Conservation (phyloP, 1,140 invertebrate genomes). For the Pemphigus obesinymphae region DNA sequence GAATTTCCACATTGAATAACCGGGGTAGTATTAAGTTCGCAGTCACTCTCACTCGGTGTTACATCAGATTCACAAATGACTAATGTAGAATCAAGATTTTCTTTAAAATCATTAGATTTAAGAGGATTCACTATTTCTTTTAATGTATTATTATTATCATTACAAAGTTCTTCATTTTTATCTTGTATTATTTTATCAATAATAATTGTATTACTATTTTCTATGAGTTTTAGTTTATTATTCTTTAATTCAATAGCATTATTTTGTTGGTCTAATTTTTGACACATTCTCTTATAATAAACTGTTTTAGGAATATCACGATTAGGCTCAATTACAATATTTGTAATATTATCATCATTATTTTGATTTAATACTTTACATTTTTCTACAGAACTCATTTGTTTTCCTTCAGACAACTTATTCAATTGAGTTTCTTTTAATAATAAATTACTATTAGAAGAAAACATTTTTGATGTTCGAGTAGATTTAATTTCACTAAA, state of each 20-base stretch:
- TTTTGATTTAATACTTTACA: background rate
- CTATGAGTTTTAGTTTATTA: background rate
- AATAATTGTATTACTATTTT: background rate
- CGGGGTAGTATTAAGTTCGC: background rate
- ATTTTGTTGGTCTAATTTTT: constrained; percentile 21
- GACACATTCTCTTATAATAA: constrained; percentile 6
- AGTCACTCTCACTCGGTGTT: background rate
- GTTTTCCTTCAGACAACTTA: background rate
- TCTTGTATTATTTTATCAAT: background rate
- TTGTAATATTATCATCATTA: background rate
- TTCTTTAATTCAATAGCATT: background rate
- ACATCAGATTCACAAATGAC: constrained; percentile 17
- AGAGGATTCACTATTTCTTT: background rate
- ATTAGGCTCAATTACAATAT: background rate
- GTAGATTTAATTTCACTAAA: background rate
- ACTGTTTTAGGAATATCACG: constrained; percentile 15
- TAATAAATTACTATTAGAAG: background rate
- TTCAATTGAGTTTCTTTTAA: background rate
- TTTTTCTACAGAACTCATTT: background rate
- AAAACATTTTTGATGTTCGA: constrained; percentile 9
- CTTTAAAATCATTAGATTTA: background rate
- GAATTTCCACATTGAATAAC: background rate
- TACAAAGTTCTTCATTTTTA: background rate
- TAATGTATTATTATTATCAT: background rate
- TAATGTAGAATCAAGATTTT: background rate